Evolutionary conservation across 2,888 invertebrate genomes (phyloP).

Genomic region (Hyles lineata): DNA sequence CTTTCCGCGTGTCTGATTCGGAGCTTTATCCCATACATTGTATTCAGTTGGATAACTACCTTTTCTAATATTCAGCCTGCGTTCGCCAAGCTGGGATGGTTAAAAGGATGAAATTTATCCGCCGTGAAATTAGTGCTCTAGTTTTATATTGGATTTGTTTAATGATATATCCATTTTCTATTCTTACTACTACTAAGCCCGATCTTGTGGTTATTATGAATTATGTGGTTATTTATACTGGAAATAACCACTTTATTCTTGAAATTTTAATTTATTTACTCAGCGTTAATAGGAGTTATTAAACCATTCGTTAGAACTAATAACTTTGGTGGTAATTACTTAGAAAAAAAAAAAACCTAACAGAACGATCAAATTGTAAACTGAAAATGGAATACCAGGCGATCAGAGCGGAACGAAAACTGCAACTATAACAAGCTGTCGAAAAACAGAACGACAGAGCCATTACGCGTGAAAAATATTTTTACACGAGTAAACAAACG

Average conservation of each 20-base stretch:
- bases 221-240: no score
- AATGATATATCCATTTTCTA: not conserved
- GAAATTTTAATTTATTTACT: no score
- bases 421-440: not conserved
- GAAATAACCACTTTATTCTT: not conserved
- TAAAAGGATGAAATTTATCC: constrained; percentile 27
- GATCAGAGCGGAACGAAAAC: not conserved
- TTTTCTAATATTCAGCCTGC: constrained; percentile 29
- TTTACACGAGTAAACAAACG: constrained; percentile 2
- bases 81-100: constrained; percentile 9
- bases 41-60: not conserved
- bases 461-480: not conserved
- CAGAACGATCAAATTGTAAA: not conserved
- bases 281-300: no score
- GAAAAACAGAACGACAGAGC: not conserved
- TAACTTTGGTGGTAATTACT: no score
- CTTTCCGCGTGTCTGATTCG: not conserved
- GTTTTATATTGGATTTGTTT: constrained; percentile 7
- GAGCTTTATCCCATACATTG: not conserved
- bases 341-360: not conserved
- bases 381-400: not conserved
- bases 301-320: no score
- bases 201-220: not conserved
- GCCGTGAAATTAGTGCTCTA: constrained; percentile 23
- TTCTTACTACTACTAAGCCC: not conserved